Evolutionary conservation across 1,140 invertebrate species (phyloP).

Genomic region (Sycophaga agraensis): DNA sequence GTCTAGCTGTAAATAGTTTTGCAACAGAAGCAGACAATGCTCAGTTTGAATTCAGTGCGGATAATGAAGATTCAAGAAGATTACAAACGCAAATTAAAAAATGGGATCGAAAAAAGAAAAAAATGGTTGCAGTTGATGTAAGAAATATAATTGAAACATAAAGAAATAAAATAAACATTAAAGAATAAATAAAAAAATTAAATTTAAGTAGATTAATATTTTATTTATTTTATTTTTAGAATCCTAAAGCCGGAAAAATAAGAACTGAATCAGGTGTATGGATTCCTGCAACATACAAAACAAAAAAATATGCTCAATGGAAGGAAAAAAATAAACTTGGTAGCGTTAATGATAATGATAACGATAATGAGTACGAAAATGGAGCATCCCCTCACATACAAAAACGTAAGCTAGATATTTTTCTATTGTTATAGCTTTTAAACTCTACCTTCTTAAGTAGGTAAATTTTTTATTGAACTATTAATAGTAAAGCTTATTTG

Average conservation of each 20-base stretch:
- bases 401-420: conserved; percentile 42
- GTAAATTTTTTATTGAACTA: conserved; percentile 35
- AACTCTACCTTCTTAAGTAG: too few species aligned
- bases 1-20: conserved; percentile 76
- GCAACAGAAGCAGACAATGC: conserved; percentile 70
- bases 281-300: conserved; percentile 93
- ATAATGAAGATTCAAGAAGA: conserved; percentile 69
- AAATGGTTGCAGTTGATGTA: conserved; percentile 78
- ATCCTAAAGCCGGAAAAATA: conserved; percentile 76
- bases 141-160: conserved; percentile 30
- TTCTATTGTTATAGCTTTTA: too few species aligned
- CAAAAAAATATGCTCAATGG: conserved; percentile 86
- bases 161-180: background rate
- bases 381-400: conserved; percentile 28
- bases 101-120: conserved; percentile 92
- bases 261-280: conserved; percentile 91
- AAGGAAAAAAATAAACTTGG: conserved; percentile 77
- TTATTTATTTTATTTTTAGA: conserved; percentile 42
- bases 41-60: conserved; percentile 78
- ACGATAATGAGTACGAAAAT: conserved; percentile 63
- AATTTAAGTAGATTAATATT: background rate
- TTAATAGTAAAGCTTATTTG: conserved; percentile 42
- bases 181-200: background rate
- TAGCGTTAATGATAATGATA: conserved; percentile 62
- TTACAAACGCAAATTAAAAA: conserved; percentile 64